phyloP scores from a whole-genome alignment of 2,888 invertebrate genomes.

The Pristionchus maxplancki region DNA sequence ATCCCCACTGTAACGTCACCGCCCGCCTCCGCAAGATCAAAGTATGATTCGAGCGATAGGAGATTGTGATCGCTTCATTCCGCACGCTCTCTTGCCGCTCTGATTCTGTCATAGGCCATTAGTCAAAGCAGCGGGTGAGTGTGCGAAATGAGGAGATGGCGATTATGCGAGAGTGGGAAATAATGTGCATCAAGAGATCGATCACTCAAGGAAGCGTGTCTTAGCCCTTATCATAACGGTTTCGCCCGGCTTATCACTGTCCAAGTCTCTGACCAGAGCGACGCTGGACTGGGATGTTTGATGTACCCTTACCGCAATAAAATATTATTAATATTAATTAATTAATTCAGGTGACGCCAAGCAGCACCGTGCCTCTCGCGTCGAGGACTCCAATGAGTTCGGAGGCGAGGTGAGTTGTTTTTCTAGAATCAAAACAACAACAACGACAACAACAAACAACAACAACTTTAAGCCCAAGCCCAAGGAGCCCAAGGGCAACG shows the following conservation, averaged over 20 bases:
- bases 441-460: too few relatives aligned
- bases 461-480: too few relatives aligned
- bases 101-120: not conserved
- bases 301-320: not conserved
- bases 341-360: not conserved
- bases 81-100: not conserved
- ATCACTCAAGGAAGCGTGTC: not conserved
- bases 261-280: not conserved
- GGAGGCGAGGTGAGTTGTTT: not conserved
- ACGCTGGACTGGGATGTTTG: not conserved
- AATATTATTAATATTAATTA: not conserved
- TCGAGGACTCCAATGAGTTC: not conserved
- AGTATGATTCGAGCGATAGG: too few relatives aligned
- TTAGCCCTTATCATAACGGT: not conserved
- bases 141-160: not conserved
- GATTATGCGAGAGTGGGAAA: not conserved
- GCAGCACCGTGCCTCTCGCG: not conserved
- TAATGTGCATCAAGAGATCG: not conserved
- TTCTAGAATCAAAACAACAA: too few relatives aligned
- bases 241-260: too few relatives aligned
- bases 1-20: too few relatives aligned
- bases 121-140: not conserved
- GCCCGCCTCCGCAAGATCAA: too few relatives aligned
- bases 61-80: too few relatives aligned
- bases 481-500: too few relatives aligned